Evolutionary conservation across 2,888 invertebrate genomes (phyloP).

Genomic region (Dasypogon diadema): DNA sequence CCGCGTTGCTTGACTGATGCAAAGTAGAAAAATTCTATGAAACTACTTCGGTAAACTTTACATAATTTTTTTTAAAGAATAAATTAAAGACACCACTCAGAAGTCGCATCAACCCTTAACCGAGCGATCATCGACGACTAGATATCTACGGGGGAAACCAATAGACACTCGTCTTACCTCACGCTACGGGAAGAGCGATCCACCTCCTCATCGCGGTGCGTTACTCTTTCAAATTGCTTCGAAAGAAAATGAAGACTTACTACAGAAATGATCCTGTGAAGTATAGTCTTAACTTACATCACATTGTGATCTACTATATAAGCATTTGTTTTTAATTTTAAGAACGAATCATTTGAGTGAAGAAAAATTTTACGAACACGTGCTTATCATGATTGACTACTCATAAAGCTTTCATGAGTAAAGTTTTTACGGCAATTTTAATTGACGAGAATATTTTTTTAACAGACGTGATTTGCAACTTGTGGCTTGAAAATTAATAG

Average conservation of each 20-base stretch:
- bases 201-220: slow-evolving; percentile 73
- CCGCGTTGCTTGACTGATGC: no score
- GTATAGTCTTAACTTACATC: slow-evolving; percentile 67
- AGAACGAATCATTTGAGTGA: slow-evolving; percentile 22
- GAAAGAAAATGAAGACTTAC: slow-evolving; percentile 73
- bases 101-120: slow-evolving; percentile 60
- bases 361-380: no score
- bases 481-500: no score
- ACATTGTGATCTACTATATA: background rate
- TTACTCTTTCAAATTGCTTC: slow-evolving; percentile 69
- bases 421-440: no score
- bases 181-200: slow-evolving; percentile 71
- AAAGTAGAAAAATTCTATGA: no score
- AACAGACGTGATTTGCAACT: no score
- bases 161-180: slow-evolving; percentile 65
- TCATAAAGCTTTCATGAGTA: no score
- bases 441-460: no score
- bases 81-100: slow-evolving; percentile 61
- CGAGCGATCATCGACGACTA: slow-evolving; percentile 66
- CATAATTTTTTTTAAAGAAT: slow-evolving; percentile 4
- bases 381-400: no score
- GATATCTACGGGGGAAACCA: slow-evolving; percentile 47
- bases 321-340: background rate
- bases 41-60: no score
- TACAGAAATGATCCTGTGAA: slow-evolving; percentile 79